phyloP scores from a whole-genome alignment of 2,797 vertebrate genomes.

The Parauchenoglanis ngamensis region DNA sequence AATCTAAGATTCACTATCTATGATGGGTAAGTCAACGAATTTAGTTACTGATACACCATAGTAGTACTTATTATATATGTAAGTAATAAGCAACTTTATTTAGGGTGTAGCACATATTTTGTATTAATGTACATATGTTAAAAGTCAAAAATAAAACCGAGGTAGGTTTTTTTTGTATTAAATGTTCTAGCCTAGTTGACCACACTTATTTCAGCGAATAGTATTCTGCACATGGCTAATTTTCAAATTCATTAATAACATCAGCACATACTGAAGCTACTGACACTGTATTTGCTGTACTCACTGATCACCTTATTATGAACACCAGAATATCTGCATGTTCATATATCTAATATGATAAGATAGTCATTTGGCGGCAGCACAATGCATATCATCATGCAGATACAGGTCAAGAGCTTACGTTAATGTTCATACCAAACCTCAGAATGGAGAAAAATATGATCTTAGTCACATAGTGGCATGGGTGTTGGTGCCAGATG shows the following conservation, averaged over 20 bases:
- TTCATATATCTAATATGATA: not conserved
- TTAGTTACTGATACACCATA: not conserved
- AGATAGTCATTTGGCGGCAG: not conserved
- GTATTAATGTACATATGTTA: not conserved
- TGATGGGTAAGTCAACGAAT: not conserved
- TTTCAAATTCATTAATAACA: not conserved
- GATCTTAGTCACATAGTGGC: no score
- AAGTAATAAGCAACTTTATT: not conserved
- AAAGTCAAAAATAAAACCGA: not conserved
- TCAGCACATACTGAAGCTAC: not conserved
- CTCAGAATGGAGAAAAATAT: no score
- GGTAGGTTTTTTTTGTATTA: not conserved
- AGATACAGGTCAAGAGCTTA: not conserved
- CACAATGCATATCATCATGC: not conserved
- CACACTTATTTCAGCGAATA: not conserved
- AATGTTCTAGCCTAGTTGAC: not conserved
- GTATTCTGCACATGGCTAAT: not conserved
- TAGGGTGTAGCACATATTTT: not conserved
- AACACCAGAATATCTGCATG: not conserved
- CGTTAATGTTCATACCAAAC: not conserved
- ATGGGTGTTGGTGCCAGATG: not conserved
- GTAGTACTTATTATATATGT: not conserved
- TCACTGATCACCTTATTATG: not conserved
- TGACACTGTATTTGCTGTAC: not conserved
- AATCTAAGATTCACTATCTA: not conserved